Conservation (phyloP, 2,797 vertebrate genomes). For the Lepus oiostolus region DNA sequence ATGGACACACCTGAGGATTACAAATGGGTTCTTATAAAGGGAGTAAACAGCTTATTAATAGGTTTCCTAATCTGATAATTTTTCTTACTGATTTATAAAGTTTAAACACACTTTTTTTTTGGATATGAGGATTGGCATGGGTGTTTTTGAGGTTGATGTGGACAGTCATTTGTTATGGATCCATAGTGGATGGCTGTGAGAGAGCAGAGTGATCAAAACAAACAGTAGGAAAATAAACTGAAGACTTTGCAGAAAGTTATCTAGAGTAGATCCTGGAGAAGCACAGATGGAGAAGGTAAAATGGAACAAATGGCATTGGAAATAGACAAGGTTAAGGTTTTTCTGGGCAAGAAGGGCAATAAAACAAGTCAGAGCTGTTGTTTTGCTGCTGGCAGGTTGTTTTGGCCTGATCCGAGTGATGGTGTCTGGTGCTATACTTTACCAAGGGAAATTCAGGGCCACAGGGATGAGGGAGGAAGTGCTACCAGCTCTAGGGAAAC, state of each 20-base stretch:
- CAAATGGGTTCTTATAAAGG: not conserved
- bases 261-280: not conserved
- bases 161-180: not conserved
- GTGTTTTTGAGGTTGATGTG: not conserved
- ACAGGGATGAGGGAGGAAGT: not conserved
- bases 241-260: not conserved
- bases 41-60: not conserved
- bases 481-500: not conserved
- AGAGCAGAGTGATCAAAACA: slow-evolving; percentile 9
- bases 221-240: not conserved
- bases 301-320: not conserved
- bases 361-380: not conserved
- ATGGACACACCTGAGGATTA: not conserved
- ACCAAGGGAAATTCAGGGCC: not conserved
- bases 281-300: not conserved
- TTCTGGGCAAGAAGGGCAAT: not conserved
- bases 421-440: not conserved
- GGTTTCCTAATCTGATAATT: not conserved
- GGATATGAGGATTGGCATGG: not conserved
- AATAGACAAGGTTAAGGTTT: not conserved
- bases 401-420: not conserved
- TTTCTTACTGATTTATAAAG: slow-evolving; percentile 26
- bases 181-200: not conserved
- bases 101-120: not conserved
- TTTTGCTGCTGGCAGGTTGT: not conserved